These are phyloP conservation scores for Myxocyprinus asiaticus DNA, from an alignment of 2,113 vertebrate species.

Conservation along the genomic window DNA sequence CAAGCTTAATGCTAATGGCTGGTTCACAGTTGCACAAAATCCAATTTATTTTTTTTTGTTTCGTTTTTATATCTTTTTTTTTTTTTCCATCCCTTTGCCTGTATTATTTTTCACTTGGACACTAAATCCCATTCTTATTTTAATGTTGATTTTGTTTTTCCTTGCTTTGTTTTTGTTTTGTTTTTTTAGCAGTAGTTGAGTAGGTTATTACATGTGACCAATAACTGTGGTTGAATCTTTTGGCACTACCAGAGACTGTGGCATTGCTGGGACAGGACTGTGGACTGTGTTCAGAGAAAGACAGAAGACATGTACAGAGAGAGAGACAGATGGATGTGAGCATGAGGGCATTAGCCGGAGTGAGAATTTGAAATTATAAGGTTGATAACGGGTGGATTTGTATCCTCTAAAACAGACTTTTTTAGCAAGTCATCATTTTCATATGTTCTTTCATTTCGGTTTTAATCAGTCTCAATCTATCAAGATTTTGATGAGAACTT, in stretches of 20 bases:
- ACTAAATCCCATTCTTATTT: conserved; percentile 49
- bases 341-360: conserved; percentile 20
- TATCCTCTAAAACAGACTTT: conserved; percentile 14
- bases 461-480: background rate
- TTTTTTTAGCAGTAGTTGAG: conserved; percentile 31
- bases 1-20: conserved; percentile 36
- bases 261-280: conserved; percentile 18
- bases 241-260: conserved; percentile 50
- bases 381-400: conserved; percentile 18
- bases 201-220: conserved; percentile 60
- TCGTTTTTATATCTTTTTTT: conserved; percentile 22
- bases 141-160: conserved; percentile 35
- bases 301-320: background rate
- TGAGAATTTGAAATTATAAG: background rate
- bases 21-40: conserved; percentile 52
- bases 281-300: background rate
- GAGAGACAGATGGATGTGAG: background rate
- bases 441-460: background rate
- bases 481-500: background rate
- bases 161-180: conserved; percentile 7
- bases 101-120: conserved; percentile 22
- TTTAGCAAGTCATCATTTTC: background rate
- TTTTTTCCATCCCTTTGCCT: conserved; percentile 21
- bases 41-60: conserved; percentile 11
- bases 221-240: conserved; percentile 63